phyloP scores from a whole-genome alignment of 2,888 invertebrate genomes.

The Diarsia brunnea region DNA sequence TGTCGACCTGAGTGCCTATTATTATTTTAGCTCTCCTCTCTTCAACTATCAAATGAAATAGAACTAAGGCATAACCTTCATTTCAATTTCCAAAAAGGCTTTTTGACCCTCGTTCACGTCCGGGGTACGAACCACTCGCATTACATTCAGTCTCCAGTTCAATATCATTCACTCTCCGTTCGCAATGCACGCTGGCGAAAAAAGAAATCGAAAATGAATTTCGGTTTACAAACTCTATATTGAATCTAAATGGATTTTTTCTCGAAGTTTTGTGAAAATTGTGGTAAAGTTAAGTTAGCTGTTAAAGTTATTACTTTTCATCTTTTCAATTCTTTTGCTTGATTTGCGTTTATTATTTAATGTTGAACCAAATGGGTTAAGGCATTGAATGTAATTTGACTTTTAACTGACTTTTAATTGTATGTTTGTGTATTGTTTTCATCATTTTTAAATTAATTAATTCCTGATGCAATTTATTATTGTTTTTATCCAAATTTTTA shows the following conservation, averaged over 20 bases:
- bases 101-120: conserved; percentile 54
- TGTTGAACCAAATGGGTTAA: no score
- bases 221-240: conserved; percentile 64
- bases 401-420: no score
- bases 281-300: not conserved
- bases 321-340: not conserved
- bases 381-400: no score
- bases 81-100: conserved; percentile 62
- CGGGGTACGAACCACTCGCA: conserved; percentile 57
- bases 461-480: no score
- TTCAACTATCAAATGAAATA: conserved; percentile 27
- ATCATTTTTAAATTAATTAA: no score
- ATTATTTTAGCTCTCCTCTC: not conserved
- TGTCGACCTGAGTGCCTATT: not conserved
- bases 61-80: conserved; percentile 16
- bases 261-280: conserved; percentile 8
- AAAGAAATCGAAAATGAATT: conserved; percentile 70
- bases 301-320: conserved; percentile 2
- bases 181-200: conserved; percentile 54
- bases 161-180: conserved; percentile 65
- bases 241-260: conserved; percentile 46
- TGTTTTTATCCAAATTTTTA: no score
- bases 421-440: no score
- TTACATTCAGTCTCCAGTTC: conserved; percentile 60
- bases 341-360: no score